Evolutionary conservation across 2,888 invertebrate species (phyloP), one percentile per base, ranked within the genome.

Genomic region (Aporophyla nigra): DNA sequence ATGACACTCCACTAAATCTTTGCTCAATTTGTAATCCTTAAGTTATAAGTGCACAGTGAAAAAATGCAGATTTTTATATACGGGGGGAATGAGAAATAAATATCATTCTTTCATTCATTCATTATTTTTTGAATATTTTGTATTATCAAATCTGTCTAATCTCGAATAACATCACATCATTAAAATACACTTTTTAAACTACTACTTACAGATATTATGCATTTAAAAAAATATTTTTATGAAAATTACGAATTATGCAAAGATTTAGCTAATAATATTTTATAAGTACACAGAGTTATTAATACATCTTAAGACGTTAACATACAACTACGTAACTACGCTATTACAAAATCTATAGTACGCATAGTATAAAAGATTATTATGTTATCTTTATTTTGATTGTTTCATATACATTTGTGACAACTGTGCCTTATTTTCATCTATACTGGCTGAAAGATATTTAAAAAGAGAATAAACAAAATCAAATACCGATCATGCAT

Each of bases 301-400:
- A 77, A 82, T 83, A 84, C 76, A 85, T 84, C 86, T 86, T 88
- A 87, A 46, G 80, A 83, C 89, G 86, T 72, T 89, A 92, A 93
- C 90, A 92, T 92, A 92, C 76, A 92, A 69, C 92, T 92, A 92
- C 89, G 74, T 86, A 78, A 72, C 91, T 93, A 93, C 80, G 65
- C 93, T 93, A 94, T 89, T 93, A 94, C 91, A 93, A 93, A 94
- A 93, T 93, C 92, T 94, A 93, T 91, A 86, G 86, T 92, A 86
- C 78, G 86, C 90, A 91, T 91, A 93, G 94, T 95, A 94, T 92
- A 94, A 95, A 95, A 94, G 88, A 88, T 93, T 92, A 89, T 92
- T 90, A 92, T 85, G 88, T 89, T 86, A 84, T 87, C 81, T 77
- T 83, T 83, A 80, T 71, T 88, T 85, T 89, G 76, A 80, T 76